Evolutionary conservation across 1,140 invertebrate species (phyloP).

Genomic region (Antheraea pernyi): DNA sequence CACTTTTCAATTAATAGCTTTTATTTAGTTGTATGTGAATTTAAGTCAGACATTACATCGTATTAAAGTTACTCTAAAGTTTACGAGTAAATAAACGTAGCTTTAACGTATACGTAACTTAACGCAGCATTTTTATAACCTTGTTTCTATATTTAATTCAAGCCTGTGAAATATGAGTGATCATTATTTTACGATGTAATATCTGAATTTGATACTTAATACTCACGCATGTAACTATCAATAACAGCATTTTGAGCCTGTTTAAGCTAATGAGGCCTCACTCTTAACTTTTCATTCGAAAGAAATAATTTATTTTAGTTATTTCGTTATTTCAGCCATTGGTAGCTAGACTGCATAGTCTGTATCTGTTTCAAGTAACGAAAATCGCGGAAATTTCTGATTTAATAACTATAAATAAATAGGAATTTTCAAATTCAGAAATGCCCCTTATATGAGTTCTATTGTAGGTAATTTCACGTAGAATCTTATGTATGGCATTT

Average conservation of each 20-base stretch:
- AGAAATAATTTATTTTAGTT: background rate
- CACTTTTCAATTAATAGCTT: background rate
- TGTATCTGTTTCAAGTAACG: background rate
- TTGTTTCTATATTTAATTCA: background rate
- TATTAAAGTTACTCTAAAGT: background rate
- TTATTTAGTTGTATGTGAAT: background rate
- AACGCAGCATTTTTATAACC: too few relatives aligned
- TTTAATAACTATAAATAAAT: background rate
- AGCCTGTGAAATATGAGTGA: background rate
- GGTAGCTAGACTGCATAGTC: background rate
- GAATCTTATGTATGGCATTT: background rate
- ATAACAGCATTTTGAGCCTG: slow-evolving; percentile 1
- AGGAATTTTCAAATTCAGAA: background rate
- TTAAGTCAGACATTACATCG: background rate
- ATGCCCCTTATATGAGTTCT: background rate
- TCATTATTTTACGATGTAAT: background rate
- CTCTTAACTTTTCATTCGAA: background rate
- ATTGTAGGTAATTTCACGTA: background rate
- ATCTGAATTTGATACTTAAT: background rate
- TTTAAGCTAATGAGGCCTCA: background rate
- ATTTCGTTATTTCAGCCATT: background rate
- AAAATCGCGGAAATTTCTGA: background rate
- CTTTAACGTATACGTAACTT: too few relatives aligned
- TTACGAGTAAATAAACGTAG: too few relatives aligned
- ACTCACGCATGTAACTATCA: background rate